Conservation (phyloP, 2,113 vertebrate genomes). For the Taurulus bubalis region DNA sequence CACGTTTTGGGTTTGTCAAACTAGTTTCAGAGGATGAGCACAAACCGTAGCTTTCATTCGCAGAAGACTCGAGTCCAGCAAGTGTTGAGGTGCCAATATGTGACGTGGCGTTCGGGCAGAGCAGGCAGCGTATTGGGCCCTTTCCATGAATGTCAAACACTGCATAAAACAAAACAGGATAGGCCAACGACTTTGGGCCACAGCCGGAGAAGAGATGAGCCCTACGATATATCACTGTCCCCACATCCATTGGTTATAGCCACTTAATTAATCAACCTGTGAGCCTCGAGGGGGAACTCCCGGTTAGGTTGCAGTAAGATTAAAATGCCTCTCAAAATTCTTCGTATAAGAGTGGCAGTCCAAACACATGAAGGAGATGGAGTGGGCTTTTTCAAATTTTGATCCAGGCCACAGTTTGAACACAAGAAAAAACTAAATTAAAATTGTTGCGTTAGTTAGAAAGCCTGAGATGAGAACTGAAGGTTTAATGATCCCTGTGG, state of each 20-base stretch:
- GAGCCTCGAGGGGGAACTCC: conserved; percentile 4
- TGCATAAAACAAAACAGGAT: conserved; percentile 13
- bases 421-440: conserved; percentile 19
- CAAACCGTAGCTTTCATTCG: background rate
- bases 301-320: conserved; percentile 19
- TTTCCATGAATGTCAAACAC: conserved; percentile 44
- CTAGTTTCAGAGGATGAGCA: conserved; percentile 4
- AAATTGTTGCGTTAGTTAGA: background rate
- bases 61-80: background rate
- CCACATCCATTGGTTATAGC: conserved; percentile 37
- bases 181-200: conserved; percentile 28
- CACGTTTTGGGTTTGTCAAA: background rate
- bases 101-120: conserved; percentile 31
- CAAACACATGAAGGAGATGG: conserved; percentile 33
- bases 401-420: background rate
- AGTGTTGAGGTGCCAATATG: conserved; percentile 36
- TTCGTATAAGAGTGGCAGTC: conserved; percentile 21
- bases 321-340: conserved; percentile 37
- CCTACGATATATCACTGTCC: conserved; percentile 53
- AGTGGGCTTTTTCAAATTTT: conserved; percentile 22
- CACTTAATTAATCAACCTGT: conserved; percentile 58
- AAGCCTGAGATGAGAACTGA: conserved; percentile 6
- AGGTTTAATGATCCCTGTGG: conserved; percentile 24
- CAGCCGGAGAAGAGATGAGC: conserved; percentile 42
- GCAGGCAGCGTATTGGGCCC: conserved; percentile 5